Evolutionary conservation across 1,140 invertebrate genomes (phyloP), one percentile per base, ranked within the genome.

Genomic region (Drosophila tristis): DNA sequence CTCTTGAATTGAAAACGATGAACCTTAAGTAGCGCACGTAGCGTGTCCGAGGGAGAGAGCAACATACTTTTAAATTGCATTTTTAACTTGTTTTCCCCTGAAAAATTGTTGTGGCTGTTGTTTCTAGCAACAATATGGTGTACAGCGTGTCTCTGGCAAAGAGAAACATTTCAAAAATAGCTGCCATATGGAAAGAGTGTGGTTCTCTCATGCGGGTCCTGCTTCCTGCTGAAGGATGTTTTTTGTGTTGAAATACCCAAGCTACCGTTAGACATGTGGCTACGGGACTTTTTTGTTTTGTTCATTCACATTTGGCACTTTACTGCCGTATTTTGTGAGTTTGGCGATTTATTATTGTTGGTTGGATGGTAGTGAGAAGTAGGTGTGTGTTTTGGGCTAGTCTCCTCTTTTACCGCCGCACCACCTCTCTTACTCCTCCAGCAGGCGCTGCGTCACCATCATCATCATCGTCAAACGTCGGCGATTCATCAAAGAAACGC

Each of bases 1-100:
- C 81, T 80, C 74, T 66, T 63, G 72, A 87, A 87, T 89, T 87
- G 80, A 84, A 87, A 87, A 87, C 84, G 79, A 87, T 84, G 84
- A 87, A 87, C 84, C 84, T 76, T 84, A 87, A 87, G 79, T 87
- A 87, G 82, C 79, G 63, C 82, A 87, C 81, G 74, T 67, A 74
- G 59, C 60, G 64, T 23, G 59, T 29, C 44, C 23, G 29, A 42
- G 25, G 23, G 43, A 51, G 47, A 73, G 35, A 55, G 54, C 31
- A 54, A 43, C 56, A 64, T 31, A 76, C 74, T 73, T 59, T 85
- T 77, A 60, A 84, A 84, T 86, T 86, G 81, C 67, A 86, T 80
- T 67, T 79, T 86, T 76, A 80, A 85, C 45, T 72, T 84, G 59
- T 66, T 78, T 81, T 80, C 58, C 71, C 71, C 65, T 47, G 47